A percentile compares a stretch with the other conserved stretches of the same genome.
Conservation (phyloP, 2,888 invertebrate genomes). For the Epinotia brunnichana region DNA sequence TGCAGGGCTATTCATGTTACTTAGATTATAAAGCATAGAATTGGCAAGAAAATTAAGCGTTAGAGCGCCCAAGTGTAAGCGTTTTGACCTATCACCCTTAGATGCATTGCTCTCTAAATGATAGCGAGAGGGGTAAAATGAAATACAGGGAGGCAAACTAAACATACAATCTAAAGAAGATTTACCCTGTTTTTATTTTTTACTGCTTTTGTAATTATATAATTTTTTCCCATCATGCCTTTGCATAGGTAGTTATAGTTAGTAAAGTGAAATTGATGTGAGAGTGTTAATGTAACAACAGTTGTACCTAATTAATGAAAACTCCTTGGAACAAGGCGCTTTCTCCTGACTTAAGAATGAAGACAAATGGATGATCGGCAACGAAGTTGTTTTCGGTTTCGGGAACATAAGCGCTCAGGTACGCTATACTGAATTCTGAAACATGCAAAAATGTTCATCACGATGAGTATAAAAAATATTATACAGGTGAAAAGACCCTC, state of each 20-base stretch:
- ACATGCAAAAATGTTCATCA: slow-evolving; percentile 33
- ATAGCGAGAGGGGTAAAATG: neutral
- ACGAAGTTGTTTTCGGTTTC: slow-evolving; percentile 44
- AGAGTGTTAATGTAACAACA: neutral
- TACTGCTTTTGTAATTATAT: neutral
- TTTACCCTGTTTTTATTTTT: neutral
- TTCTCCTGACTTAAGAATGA: slow-evolving; percentile 47
- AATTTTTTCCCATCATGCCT: neutral
- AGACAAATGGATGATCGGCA: slow-evolving; percentile 51
- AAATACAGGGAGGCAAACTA: neutral
- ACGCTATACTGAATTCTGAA: slow-evolving; percentile 50
- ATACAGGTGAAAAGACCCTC: neutral
- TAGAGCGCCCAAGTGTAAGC: neutral
- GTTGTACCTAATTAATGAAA: slow-evolving; percentile 46
- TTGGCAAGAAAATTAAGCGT: neutral
- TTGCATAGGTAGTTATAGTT: neutral
- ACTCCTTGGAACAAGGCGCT: slow-evolving; percentile 53
- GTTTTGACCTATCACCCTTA: neutral
- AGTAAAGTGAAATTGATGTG: neutral
- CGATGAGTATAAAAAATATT: neutral
- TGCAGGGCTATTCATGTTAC: neutral
- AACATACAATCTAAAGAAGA: neutral
- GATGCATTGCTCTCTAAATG: neutral
- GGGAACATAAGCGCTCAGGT: slow-evolving; percentile 46
- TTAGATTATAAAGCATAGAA: neutral